Base-by-base conservation (phyloP, 1,140 invertebrate genomes). In the Camponotus floridanus region DNA sequence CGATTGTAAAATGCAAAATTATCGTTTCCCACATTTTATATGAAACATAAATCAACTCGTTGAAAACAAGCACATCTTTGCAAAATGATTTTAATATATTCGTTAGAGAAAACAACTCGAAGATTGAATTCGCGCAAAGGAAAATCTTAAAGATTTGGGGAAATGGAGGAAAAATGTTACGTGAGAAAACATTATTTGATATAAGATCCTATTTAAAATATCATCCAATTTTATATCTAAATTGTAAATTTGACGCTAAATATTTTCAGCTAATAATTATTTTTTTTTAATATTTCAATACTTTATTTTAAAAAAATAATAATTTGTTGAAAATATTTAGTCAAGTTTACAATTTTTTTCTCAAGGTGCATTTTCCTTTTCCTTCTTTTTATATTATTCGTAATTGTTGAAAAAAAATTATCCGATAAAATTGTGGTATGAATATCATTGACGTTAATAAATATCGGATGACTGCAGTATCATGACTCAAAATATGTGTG, bases 1-100 rank as follows among this genome's bases (percentile, higher is more conserved):
- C 79, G 79, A 8, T 83, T 51, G 78, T 61, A 59, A 81, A 81
- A 81, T 73, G 55, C 39, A 39, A 83, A 73, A 62, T 83, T 68
- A 62, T 83, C 79, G 68, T 36, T 74, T 83, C 62, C 26, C 55
- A 11, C 39, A n/a, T 33, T 48, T n/a, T 48, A 55, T 42, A 51
- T 55, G 36, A 83, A 74, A 73, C 59, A 73, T 36, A 81, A 73
- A 83, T 83, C 79, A 74, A 61, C 36, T 74, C 45, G 67, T 74
- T 68, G 39, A 74, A 59, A 83, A 83, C 79, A 83, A 83, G 39
- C 73, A 33, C 31, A 83, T 61, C 15, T 74, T 61, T 2, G 48
- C 39, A 8, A 42, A 45, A 9, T 62, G 45, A 5, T 39, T 21
- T 36, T 7, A 26, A 61, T 39, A 36, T 45, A 61, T 71, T 11